These are phyloP conservation scores for Trogon surrucura DNA, from an alignment of 2,113 vertebrate genomes.

Conservation along the genomic window DNA sequence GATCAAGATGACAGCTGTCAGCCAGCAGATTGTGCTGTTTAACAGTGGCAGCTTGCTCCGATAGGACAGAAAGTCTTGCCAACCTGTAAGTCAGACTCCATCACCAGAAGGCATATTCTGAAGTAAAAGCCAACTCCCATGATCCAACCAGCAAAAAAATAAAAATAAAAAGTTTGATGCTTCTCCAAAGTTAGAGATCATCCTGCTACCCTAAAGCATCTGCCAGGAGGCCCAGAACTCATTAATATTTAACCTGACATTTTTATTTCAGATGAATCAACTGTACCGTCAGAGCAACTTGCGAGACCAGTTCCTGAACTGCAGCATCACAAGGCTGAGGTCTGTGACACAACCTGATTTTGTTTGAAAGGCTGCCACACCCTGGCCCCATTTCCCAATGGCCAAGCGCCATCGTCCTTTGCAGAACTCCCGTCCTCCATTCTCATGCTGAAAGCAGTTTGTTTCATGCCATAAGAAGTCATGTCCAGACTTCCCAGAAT, in stretches of 20 bases:
- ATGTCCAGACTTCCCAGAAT: background rate
- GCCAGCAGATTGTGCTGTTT: background rate
- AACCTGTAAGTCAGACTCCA: background rate
- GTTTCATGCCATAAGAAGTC: background rate
- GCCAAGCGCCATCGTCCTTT: background rate
- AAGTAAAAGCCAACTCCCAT: background rate
- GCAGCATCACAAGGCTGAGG: constrained; percentile 72
- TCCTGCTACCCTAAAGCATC: background rate
- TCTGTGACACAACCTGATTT: constrained; percentile 20
- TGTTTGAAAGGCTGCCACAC: background rate
- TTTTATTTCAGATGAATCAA: constrained; percentile 68
- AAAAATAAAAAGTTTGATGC: background rate
- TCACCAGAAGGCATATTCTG: background rate
- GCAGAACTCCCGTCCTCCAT: background rate
- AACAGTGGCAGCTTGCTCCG: background rate
- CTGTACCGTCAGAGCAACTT: constrained; percentile 67
- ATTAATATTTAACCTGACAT: background rate
- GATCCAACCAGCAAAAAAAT: background rate
- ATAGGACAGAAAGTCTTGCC: background rate
- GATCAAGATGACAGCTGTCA: background rate
- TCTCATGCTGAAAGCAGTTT: background rate
- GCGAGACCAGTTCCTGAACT: constrained; percentile 61
- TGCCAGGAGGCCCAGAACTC: background rate
- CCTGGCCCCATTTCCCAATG: background rate
- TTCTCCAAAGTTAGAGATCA: background rate